Evolutionary conservation across 2,797 vertebrate genomes (phyloP).

Genomic region (Phalanger gymnotis): DNA sequence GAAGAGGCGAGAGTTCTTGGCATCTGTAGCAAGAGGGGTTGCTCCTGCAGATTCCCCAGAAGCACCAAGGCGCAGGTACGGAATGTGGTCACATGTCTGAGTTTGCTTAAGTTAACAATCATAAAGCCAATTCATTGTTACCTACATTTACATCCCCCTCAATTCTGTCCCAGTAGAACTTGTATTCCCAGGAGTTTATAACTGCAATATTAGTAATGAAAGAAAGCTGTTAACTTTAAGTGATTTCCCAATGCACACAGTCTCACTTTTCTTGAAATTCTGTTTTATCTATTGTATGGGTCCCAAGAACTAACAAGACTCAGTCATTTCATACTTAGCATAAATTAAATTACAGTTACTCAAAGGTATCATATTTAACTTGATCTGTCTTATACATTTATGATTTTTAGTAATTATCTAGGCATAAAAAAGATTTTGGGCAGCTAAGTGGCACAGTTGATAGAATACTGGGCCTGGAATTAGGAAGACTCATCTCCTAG

Average conservation of each 20-base stretch:
- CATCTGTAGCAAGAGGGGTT: conserved; percentile 96
- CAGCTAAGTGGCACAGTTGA: neutral
- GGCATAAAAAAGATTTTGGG: neutral
- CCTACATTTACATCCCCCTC: neutral
- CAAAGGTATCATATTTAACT: neutral
- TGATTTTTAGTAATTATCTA: conserved; percentile 5
- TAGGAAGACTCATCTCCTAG: neutral
- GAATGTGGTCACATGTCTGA: neutral
- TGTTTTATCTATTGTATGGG: conserved; percentile 9
- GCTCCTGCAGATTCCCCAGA: conserved; percentile 98
- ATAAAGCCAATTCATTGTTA: neutral
- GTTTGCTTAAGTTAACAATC: neutral
- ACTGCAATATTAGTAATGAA: conserved; percentile 12
- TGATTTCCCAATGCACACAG: neutral
- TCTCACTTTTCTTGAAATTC: conserved; percentile 36
- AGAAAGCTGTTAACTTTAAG: conserved; percentile 46
- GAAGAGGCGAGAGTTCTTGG: conserved; percentile 98
- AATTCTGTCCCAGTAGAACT: conserved; percentile 2
- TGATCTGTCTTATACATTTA: neutral
- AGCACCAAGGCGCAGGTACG: conserved; percentile 94
- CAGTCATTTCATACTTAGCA: conserved; percentile 39
- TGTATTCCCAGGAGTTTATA: conserved; percentile 19
- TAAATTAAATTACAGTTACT: conserved; percentile 41
- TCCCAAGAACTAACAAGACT: conserved; percentile 40
- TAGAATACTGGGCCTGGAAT: neutral